Conservation (phyloP, 2,797 vertebrate genomes). For the Petrocephalus sullivani region DNA sequence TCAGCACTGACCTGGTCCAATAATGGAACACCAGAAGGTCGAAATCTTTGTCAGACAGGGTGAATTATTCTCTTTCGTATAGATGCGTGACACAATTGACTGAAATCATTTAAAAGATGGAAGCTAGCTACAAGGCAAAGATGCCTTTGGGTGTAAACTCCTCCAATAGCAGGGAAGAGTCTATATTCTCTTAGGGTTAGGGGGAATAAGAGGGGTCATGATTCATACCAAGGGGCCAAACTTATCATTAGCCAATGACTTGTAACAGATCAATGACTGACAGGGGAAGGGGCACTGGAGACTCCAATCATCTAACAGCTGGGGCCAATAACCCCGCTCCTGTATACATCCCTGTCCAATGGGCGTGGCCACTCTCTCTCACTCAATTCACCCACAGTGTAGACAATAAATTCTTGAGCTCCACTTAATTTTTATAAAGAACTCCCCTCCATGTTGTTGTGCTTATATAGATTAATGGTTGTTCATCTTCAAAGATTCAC, state of each 20-base stretch:
- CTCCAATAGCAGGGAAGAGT: neutral
- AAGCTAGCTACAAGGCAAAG: neutral
- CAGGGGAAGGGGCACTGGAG: neutral
- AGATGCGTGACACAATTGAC: neutral
- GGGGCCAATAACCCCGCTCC: neutral
- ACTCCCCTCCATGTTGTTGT: neutral
- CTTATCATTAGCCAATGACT: neutral
- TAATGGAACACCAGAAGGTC: neutral
- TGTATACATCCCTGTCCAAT: neutral
- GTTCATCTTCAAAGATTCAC: neutral
- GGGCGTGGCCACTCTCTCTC: neutral
- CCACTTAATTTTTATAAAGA: neutral
- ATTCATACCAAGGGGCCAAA: neutral
- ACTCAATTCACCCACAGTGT: neutral
- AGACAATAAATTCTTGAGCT: neutral
- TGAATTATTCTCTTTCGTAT: slow-evolving; percentile 12
- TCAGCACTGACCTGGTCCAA: neutral
- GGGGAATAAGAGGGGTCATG: neutral
- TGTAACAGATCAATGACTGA: neutral
- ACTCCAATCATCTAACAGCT: neutral
- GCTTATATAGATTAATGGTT: neutral
- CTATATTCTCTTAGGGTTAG: neutral
- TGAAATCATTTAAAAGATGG: slow-evolving; percentile 2
- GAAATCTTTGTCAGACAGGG: neutral
- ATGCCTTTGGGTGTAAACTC: neutral